Base-by-base conservation (phyloP, 2,888 invertebrate species). In the Nephrocerus scutellatus region DNA sequence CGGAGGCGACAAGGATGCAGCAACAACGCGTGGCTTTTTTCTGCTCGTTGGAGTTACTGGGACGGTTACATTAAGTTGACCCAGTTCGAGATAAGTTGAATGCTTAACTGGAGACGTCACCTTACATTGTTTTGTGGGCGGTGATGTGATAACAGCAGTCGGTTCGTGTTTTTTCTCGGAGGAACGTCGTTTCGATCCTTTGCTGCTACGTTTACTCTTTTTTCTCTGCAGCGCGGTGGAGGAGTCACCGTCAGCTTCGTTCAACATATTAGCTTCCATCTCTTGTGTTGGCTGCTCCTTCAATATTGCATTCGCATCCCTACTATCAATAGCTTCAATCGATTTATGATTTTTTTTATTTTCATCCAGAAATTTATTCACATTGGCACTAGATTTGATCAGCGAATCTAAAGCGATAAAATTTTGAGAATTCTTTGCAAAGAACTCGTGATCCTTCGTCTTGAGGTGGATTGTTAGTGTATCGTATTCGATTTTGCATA, bases 401-500 rank as follows among this genome's bases (percentile, higher is more conserved):
- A 85, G 73, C 15, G 76, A 75, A 61, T 87, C 86, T 36, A 87
- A 69, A 7, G 82, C 77, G 24, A 83, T 71, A 65, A 82, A 87
- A 66, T 85, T 84, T 48, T 75, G 74, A 53, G 80, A 77, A 62
- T 86, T 82, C 38, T 78, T 76, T 21, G 82, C 80, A 63, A 84
- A 82, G 48, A 78, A 77, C 38, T 79, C 68, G 66, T 87, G 87
- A 53, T 80, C 78, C 52, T 82, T 80, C 20, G 82, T 82, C 48
- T 80, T 78, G 14, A 84, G 70, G 58, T 87, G 87, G 46, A 80
- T 73, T 12, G 76, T 74, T 10, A 83, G 71, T 56, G 79, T 80
- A 42, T 73, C 74, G 64, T 84, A 87, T 54, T 83, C 82, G 32
- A 77, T 70, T 59, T 81, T 82, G 65, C 87, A 87, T 64, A 87